Percentiles rank a stretch among this genome's conserved stretches.
These are phyloP conservation scores for Sesamia inferens DNA, from an alignment of 2,888 invertebrate genomes.

Conservation along the genomic window DNA sequence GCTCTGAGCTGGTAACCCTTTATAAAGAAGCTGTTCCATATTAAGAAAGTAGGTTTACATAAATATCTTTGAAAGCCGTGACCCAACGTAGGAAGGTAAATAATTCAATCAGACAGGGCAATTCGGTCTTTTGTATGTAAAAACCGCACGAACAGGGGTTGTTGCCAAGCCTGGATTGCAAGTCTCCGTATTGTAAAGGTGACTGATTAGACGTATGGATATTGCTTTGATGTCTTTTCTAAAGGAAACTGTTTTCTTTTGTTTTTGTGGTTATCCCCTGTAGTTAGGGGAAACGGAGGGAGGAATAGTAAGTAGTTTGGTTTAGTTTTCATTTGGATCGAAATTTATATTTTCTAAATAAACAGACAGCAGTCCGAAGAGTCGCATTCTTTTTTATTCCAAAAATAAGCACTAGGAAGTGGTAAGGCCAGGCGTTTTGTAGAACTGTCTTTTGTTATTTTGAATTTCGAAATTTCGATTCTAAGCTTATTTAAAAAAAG, in stretches of 20 bases:
- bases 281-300: neutral
- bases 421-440: too few relatives aligned
- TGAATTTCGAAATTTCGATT: too few relatives aligned
- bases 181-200: constrained; percentile 64
- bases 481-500: too few relatives aligned
- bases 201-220: constrained; percentile 57
- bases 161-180: constrained; percentile 58
- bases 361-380: too few relatives aligned
- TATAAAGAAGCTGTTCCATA: constrained; percentile 24
- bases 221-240: constrained; percentile 51
- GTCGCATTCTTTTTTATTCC: too few relatives aligned
- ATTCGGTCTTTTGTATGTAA: constrained; percentile 87
- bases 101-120: constrained; percentile 86
- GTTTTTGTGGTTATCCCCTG: constrained; percentile 19
- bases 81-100: constrained; percentile 73
- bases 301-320: constrained; percentile 2
- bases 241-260: constrained; percentile 14
- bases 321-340: neutral
- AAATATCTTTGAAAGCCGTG: constrained; percentile 77
- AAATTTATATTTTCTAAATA: neutral
- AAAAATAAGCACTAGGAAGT: too few relatives aligned
- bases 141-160: constrained; percentile 79
- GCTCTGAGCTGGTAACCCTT: too few relatives aligned
- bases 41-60: constrained; percentile 60
- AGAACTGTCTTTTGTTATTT: too few relatives aligned